phyloP scores from a whole-genome alignment of 2,797 vertebrate genomes.

The Babyrousa celebensis region DNA sequence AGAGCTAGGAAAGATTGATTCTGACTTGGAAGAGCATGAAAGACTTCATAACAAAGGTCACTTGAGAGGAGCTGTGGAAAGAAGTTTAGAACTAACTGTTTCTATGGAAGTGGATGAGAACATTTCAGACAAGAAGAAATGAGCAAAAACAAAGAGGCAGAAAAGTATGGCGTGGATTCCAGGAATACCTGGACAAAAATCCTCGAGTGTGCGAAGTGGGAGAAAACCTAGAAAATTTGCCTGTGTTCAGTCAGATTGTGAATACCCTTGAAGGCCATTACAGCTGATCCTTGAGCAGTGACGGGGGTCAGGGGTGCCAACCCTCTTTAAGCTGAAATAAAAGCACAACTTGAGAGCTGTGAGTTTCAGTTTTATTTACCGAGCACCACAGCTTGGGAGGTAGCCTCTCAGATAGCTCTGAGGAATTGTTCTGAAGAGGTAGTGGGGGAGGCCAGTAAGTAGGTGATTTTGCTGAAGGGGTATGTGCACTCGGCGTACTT shows the following conservation, averaged over 20 bases:
- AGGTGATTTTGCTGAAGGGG: not conserved
- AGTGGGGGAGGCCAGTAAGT: not conserved
- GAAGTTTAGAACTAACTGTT: not conserved
- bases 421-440: not conserved
- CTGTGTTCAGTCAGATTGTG: not conserved
- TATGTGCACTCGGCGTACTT: not conserved
- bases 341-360: not conserved
- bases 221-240: not conserved
- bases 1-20: not conserved
- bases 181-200: not conserved
- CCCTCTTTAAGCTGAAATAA: not conserved
- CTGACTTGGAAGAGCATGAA: not conserved
- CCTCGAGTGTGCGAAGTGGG: not conserved
- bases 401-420: not conserved
- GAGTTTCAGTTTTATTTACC: not conserved
- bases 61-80: not conserved
- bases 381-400: not conserved
- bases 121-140: not conserved
- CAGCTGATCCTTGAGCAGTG: not conserved
- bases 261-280: not conserved
- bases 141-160: slow-evolving; percentile 9
- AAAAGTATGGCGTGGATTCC: not conserved
- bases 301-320: not conserved
- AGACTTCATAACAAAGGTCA: not conserved
- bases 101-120: not conserved